Conservation (phyloP, 53 echinoderm and acorn worm genomes). For the Antedon mediterranea region DNA sequence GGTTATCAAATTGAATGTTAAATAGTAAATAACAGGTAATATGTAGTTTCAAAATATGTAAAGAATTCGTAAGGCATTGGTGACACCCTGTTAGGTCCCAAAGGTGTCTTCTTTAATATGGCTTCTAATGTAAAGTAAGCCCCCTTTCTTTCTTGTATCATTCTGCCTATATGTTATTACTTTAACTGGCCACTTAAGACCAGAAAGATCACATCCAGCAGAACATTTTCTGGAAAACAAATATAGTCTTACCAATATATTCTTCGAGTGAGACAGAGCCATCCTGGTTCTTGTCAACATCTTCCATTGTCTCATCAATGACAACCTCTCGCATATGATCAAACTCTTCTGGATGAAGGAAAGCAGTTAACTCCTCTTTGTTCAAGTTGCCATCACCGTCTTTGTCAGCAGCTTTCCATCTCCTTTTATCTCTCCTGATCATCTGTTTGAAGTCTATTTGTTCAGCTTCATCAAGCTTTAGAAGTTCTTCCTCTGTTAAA, state of each 20-base stretch:
- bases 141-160: no score
- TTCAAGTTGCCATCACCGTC: slow-evolving; percentile 37
- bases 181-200: no score
- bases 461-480: slow-evolving; percentile 27
- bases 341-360: slow-evolving; percentile 64
- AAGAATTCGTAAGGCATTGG: no score
- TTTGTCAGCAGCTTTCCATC: slow-evolving; percentile 59
- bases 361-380: slow-evolving; percentile 57
- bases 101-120: no score
- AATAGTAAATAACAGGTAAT: no score
- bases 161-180: no score
- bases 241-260: slow-evolving; percentile 68
- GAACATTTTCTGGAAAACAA: no score
- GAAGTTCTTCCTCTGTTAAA: slow-evolving; percentile 63
- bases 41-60: no score
- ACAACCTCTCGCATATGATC: slow-evolving; percentile 58
- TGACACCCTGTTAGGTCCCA: no score
- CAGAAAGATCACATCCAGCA: no score
- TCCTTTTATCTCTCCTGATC: slow-evolving; percentile 43
- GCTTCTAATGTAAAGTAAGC: no score
- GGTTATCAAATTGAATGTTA: no score
- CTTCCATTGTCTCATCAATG: slow-evolving; percentile 62
- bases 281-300: slow-evolving; percentile 67
- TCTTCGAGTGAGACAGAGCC: slow-evolving; percentile 60
- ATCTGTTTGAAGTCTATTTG: slow-evolving; percentile 53